Conservation (phyloP, 2,113 vertebrate species). For the Dromiciops gliroides region DNA sequence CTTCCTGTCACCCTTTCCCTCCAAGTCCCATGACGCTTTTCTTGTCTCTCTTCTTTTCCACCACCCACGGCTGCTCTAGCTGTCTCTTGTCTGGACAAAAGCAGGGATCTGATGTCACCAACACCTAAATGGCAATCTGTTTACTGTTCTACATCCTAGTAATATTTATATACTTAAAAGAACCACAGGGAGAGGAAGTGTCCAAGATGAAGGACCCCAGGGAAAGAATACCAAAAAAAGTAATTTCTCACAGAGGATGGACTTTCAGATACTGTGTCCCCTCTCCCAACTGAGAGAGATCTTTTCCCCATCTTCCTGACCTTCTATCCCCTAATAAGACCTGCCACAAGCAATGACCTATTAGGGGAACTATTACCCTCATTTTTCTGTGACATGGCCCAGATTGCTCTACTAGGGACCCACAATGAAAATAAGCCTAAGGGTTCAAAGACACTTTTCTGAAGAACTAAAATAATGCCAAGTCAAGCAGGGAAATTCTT, state of each 20-base stretch:
- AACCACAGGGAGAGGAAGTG: neutral
- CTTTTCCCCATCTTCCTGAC: neutral
- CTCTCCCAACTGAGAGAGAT: neutral
- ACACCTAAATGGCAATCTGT: neutral
- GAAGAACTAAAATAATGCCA: slow-evolving; percentile 31
- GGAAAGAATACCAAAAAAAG: neutral
- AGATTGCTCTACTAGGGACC: neutral
- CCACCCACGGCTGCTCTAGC: neutral
- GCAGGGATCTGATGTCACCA: neutral
- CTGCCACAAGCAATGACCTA: neutral
- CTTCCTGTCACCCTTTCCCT: neutral
- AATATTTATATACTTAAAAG: neutral
- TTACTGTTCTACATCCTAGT: neutral
- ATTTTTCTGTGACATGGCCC: neutral
- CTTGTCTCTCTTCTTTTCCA: neutral
- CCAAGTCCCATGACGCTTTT: neutral
- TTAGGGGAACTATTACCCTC: neutral
- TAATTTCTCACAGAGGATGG: neutral
- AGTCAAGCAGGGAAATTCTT: neutral
- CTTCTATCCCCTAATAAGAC: neutral
- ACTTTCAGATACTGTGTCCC: neutral
- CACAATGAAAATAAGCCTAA: neutral
- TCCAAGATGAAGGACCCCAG: neutral
- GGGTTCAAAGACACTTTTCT: neutral
- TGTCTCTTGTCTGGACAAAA: neutral